Evolutionary conservation across 2,888 invertebrate species (phyloP), one percentile per base, ranked within the genome.

Genomic region (Miltochrista miniata): DNA sequence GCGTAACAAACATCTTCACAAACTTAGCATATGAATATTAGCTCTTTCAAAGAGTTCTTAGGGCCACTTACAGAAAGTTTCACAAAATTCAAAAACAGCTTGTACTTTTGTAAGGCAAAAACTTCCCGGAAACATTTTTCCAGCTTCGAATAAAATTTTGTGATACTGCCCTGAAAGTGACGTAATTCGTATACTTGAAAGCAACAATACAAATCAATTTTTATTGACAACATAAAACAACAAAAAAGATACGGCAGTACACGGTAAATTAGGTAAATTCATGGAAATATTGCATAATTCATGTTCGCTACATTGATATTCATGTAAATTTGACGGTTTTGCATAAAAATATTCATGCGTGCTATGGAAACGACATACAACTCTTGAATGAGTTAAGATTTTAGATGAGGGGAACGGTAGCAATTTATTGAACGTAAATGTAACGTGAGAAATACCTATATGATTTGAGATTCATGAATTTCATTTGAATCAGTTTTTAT

Each of bases 261-360:
- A n/a, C 18, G 38, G 38, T 10, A 46, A 40, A 46, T 13, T 34
- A 24, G 12, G 10, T 55, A 35, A 46, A 45, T 39, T 13, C 67
- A 46, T 50, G 33, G 34, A 44, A 48, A 44, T 56, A 38, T 45
- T 50, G 29, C 50, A 50, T 50, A 36, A 50, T 50, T 45, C 40
- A 45, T 50, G 41, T 42, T 5, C 14, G 48, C 48, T 62, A 67
- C 49, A 63, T 68, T 68, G 69, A 72, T 71, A 69, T 66, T 63
- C 70, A 70, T 72, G 68, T 55, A 69, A 73, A 71, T 63, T 54
- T 38, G 33, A 41, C 43, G 29, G 62, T 58, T 71, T 68, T 68
- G 58, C 69, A 70, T 72, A 65, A 64, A 64, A 61, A 69, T 56
- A 63, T 64, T 46, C 56, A 46, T 54, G 59, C 56, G 51, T 62